These are phyloP conservation scores for Drosophila histrio DNA, from an alignment of 2,888 invertebrate genomes.

Conservation along the genomic window DNA sequence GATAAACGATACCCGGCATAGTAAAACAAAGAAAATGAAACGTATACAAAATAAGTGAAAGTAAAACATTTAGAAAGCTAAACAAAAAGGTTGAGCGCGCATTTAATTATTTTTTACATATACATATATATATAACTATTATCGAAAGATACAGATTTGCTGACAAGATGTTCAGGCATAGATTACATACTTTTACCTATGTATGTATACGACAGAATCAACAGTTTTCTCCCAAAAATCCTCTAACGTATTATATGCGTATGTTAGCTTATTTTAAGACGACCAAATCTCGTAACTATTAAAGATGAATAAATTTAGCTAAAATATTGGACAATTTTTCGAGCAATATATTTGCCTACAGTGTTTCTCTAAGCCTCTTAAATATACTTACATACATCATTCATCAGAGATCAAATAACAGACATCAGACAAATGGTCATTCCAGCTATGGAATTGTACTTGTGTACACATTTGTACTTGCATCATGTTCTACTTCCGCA, in stretches of 20 bases:
- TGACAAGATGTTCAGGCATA: slow-evolving; percentile 12
- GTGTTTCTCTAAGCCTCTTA: slow-evolving; percentile 72
- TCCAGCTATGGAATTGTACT: neutral
- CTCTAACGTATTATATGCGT: slow-evolving; percentile 39
- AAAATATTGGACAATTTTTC: slow-evolving; percentile 64
- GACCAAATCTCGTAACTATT: slow-evolving; percentile 57
- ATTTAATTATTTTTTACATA: slow-evolving; percentile 64
- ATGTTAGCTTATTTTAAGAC: slow-evolving; percentile 55
- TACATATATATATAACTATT: slow-evolving; percentile 29
- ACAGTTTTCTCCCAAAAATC: slow-evolving; percentile 34
- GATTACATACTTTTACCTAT: neutral
- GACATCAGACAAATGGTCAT: neutral
- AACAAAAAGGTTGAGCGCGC: slow-evolving; percentile 73
- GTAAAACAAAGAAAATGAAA: slow-evolving; percentile 19
- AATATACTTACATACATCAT: slow-evolving; percentile 24
- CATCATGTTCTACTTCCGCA: slow-evolving; percentile 25
- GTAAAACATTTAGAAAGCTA: slow-evolving; percentile 36
- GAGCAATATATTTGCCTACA: slow-evolving; percentile 78
- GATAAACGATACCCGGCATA: slow-evolving; percentile 23
- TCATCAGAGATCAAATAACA: neutral
- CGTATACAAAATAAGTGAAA: slow-evolving; percentile 48
- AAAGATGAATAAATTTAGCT: slow-evolving; percentile 47
- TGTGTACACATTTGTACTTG: neutral
- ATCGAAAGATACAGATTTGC: slow-evolving; percentile 35
- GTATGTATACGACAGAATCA: neutral